phyloP scores from a whole-genome alignment of 1,140 invertebrate genomes.

The Drosophila gunungcola region DNA sequence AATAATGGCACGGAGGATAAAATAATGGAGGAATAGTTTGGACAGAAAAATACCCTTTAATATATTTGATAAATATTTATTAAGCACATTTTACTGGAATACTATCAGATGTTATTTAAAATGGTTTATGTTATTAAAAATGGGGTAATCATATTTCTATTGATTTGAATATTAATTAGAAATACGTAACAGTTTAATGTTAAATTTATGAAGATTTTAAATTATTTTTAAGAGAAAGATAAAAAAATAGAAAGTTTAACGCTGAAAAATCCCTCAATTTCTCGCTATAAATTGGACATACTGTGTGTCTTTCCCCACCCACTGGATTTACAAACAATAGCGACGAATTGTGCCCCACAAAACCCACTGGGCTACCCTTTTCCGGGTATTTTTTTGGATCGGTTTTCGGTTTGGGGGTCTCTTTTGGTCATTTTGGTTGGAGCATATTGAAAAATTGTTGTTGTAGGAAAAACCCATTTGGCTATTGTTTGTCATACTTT shows the following conservation, averaged over 20 bases:
- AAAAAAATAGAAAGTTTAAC: too few species aligned
- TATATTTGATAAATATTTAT: background rate
- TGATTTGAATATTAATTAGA: background rate
- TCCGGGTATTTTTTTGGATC: conserved; percentile 26
- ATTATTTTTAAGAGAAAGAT: too few species aligned
- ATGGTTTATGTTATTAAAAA: too few species aligned
- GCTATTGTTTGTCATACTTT: conserved; percentile 81
- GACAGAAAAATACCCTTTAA: conserved; percentile 24
- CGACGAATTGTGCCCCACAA: conserved; percentile 6
- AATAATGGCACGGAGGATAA: conserved; percentile 30
- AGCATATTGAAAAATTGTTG: conserved; percentile 82
- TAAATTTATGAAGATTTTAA: too few species aligned
- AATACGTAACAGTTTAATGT: too few species aligned
- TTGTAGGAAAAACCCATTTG: conserved; percentile 80
- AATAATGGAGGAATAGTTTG: conserved; percentile 7
- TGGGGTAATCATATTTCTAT: too few species aligned
- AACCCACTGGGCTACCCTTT: conserved; percentile 13
- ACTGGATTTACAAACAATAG: conserved; percentile 34
- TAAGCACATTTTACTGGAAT: too few species aligned
- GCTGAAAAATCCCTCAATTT: background rate
- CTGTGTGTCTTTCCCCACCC: background rate
- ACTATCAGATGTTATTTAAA: too few species aligned
- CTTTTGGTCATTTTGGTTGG: conserved; percentile 69
- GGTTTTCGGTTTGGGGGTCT: conserved; percentile 29
- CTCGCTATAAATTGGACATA: background rate